Conservation (phyloP, 92 coral and sea anemone genomes). For the Umimayanthus chanpuru region DNA sequence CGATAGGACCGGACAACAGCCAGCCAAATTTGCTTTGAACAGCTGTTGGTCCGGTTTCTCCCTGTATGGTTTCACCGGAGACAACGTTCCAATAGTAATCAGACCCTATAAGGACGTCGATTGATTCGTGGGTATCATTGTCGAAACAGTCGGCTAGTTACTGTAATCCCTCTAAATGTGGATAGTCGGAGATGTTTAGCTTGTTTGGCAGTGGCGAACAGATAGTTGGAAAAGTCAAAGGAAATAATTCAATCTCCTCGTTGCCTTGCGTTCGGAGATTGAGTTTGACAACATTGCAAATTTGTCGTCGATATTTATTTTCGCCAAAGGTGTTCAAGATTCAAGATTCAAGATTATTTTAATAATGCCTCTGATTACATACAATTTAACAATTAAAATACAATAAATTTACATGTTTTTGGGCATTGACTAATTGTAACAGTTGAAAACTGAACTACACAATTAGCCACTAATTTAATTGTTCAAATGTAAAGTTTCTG, state of each 20-base stretch:
- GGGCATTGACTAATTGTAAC: too few species aligned
- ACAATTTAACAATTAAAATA: too few species aligned
- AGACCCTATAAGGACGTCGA: conserved; percentile 64
- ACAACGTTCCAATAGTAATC: conserved; percentile 30
- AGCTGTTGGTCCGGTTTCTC: conserved; percentile 66
- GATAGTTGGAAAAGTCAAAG: conserved; percentile 51
- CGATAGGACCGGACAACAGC: background rate
- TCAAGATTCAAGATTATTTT: too few species aligned
- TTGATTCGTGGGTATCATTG: conserved; percentile 39
- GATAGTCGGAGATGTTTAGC: conserved; percentile 36
- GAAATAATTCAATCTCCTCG: too few species aligned
- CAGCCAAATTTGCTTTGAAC: conserved; percentile 63
- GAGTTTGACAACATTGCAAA: conserved; percentile 30
- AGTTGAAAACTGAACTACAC: too few species aligned
- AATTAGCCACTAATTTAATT: too few species aligned
- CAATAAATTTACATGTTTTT: too few species aligned
- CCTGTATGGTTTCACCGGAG: conserved; percentile 34
- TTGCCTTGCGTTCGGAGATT: background rate
- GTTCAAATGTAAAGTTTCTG: background rate
- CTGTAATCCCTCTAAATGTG: conserved; percentile 49
- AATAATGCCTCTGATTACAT: too few species aligned
- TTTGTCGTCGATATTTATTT: conserved; percentile 41
- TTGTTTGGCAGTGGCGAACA: conserved; percentile 50
- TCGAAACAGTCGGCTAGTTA: conserved; percentile 47
- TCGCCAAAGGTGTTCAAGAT: conserved; percentile 57